Percentiles rank a stretch among this genome's conserved stretches.
Conservation (phyloP, 2,888 invertebrate genomes). For the Pollenia labialis region DNA sequence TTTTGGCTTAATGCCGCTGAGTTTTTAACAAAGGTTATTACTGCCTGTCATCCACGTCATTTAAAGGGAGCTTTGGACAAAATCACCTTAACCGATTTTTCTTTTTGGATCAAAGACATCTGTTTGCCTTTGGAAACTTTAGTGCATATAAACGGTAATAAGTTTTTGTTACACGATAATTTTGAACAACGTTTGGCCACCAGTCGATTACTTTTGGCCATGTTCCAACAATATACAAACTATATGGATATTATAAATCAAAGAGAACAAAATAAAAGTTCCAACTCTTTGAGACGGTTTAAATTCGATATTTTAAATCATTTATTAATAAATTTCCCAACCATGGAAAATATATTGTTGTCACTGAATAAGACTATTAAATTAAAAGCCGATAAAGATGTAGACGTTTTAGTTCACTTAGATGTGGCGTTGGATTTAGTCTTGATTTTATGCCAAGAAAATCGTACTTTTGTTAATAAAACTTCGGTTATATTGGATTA, state of each 20-base stretch:
- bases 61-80: slow-evolving; percentile 78
- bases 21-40: slow-evolving; percentile 79
- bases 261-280: slow-evolving; percentile 79
- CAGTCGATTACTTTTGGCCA: slow-evolving; percentile 81
- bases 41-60: slow-evolving; percentile 78
- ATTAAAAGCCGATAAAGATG: slow-evolving; percentile 42
- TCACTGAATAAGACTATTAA: slow-evolving; percentile 79
- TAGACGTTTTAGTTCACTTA: slow-evolving; percentile 82
- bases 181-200: slow-evolving; percentile 81
- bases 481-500: slow-evolving; percentile 82
- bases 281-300: slow-evolving; percentile 81
- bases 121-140: slow-evolving; percentile 81
- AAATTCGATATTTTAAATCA: slow-evolving; percentile 84
- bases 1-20: slow-evolving; percentile 76
- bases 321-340: slow-evolving; percentile 82
- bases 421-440: slow-evolving; percentile 82
- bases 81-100: slow-evolving; percentile 81
- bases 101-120: slow-evolving; percentile 81
- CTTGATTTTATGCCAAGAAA: slow-evolving; percentile 81
- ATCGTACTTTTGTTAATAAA: slow-evolving; percentile 82
- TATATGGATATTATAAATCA: slow-evolving; percentile 80
- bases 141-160: slow-evolving; percentile 76
- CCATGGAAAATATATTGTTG: slow-evolving; percentile 80
- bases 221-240: slow-evolving; percentile 84
- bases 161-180: slow-evolving; percentile 73